Conservation (phyloP, 2,888 invertebrate genomes). For the Branchellion lobata region DNA sequence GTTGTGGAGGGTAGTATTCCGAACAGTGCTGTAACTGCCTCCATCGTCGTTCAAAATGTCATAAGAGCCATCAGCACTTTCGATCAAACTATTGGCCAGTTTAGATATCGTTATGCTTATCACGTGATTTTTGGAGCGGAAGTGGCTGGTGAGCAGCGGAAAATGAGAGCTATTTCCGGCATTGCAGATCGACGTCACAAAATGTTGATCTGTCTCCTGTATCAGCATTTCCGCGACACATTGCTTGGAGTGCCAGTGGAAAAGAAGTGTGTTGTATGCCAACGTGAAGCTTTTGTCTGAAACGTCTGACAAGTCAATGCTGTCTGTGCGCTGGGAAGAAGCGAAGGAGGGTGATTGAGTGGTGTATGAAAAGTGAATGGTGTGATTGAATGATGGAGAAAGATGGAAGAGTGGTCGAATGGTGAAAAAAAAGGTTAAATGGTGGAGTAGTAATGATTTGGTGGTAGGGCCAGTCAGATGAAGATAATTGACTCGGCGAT, state of each 20-base stretch:
- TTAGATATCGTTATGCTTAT: neutral
- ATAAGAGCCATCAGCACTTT: neutral
- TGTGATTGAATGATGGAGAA: too few relatives aligned
- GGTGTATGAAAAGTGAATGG: neutral
- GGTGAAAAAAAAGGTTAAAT: too few relatives aligned
- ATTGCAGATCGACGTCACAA: neutral
- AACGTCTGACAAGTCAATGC: neutral
- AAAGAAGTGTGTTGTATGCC: neutral
- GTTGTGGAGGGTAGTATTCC: too few relatives aligned
- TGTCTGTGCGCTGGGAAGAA: neutral
- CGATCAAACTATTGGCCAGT: neutral
- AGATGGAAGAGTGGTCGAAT: too few relatives aligned
- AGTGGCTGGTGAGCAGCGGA: neutral
- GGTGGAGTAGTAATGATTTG: too few relatives aligned
- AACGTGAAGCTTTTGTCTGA: neutral
- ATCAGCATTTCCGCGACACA: neutral
- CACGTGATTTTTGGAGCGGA: neutral
- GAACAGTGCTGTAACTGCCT: too few relatives aligned
- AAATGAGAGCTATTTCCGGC: neutral
- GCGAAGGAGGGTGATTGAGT: neutral
- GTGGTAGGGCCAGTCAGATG: too few relatives aligned
- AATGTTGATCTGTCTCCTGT: slow-evolving; percentile 1
- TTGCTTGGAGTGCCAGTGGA: neutral
- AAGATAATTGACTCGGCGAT: too few relatives aligned
- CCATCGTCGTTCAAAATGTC: too few relatives aligned